phyloP scores from a whole-genome alignment of 2,888 invertebrate genomes.

The Pyralis farinalis region DNA sequence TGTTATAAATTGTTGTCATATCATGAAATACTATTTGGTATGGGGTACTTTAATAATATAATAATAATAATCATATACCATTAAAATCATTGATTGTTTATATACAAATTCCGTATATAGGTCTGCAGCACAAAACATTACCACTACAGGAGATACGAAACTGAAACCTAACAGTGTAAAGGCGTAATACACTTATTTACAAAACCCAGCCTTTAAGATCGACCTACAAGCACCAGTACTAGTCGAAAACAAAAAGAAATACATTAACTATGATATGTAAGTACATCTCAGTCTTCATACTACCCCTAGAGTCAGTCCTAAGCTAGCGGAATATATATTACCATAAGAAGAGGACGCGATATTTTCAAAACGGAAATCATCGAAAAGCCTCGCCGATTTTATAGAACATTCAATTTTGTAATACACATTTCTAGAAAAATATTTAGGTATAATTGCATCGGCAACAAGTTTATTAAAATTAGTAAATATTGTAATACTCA shows the following conservation, averaged over 20 bases:
- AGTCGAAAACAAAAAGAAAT: constrained; percentile 75
- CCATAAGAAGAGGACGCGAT: constrained; percentile 80
- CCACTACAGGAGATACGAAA: constrained; percentile 32
- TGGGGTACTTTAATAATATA: too few relatives aligned
- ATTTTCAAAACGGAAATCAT: constrained; percentile 67
- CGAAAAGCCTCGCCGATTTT: constrained; percentile 62
- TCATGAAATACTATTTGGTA: too few relatives aligned
- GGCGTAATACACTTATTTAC: constrained; percentile 74
- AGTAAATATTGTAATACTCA: constrained; percentile 79
- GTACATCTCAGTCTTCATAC: constrained; percentile 77
- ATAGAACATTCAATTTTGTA: constrained; percentile 65
- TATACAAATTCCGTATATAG: too few relatives aligned
- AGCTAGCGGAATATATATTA: constrained; percentile 74
- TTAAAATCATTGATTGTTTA: too few relatives aligned
- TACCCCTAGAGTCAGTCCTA: constrained; percentile 78
- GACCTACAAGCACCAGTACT: constrained; percentile 81
- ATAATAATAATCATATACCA: too few relatives aligned
- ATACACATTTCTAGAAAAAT: constrained; percentile 80
- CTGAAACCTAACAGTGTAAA: constrained; percentile 63
- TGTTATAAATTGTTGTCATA: too few relatives aligned
- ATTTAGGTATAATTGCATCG: constrained; percentile 75
- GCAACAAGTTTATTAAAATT: constrained; percentile 74
- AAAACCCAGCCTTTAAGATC: constrained; percentile 79
- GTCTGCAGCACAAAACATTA: constrained; percentile 32
- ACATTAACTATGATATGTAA: constrained; percentile 77